Percentiles rank a stretch among this genome's conserved stretches.
Conservation (phyloP, 1,140 invertebrate species). For the Eumeta japonica region DNA sequence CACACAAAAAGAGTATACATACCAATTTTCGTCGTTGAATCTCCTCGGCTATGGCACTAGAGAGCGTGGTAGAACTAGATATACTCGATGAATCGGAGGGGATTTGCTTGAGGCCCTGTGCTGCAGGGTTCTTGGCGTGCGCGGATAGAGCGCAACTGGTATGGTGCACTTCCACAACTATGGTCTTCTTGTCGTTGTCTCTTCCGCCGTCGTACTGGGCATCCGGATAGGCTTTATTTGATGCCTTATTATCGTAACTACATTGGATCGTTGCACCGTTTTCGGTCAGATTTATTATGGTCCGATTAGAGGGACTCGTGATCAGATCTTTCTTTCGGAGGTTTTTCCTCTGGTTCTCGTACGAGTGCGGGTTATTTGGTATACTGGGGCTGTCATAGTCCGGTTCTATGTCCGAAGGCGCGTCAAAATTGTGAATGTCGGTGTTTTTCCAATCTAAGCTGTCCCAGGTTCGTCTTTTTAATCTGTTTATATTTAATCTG, state of each 20-base stretch:
- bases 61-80: conserved; percentile 40
- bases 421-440: conserved; percentile 47
- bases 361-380: conserved; percentile 53
- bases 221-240: conserved; percentile 17
- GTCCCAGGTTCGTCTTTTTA: conserved; percentile 48
- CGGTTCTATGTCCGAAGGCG: conserved; percentile 48
- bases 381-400: conserved; percentile 54
- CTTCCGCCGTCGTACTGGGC: conserved; percentile 15
- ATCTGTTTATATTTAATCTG: conserved; percentile 44
- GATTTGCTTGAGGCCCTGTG: conserved; percentile 8
- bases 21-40: conserved; percentile 53
- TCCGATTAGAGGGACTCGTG: conserved; percentile 59
- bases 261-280: conserved; percentile 67
- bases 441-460: conserved; percentile 45
- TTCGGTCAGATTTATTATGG: conserved; percentile 68
- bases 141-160: conserved; percentile 25
- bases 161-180: conserved; percentile 64
- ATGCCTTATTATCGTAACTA: conserved; percentile 52
- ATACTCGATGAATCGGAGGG: conserved; percentile 32
- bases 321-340: conserved; percentile 35
- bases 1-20: no score
- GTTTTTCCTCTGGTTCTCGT: conserved; percentile 36
- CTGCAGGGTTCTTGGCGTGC: conserved; percentile 29
- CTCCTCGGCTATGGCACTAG: conserved; percentile 61
- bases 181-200: conserved; percentile 59